Evolutionary conservation across 2,888 invertebrate species (phyloP).

Genomic region (Exephanes ischioxanthus): DNA sequence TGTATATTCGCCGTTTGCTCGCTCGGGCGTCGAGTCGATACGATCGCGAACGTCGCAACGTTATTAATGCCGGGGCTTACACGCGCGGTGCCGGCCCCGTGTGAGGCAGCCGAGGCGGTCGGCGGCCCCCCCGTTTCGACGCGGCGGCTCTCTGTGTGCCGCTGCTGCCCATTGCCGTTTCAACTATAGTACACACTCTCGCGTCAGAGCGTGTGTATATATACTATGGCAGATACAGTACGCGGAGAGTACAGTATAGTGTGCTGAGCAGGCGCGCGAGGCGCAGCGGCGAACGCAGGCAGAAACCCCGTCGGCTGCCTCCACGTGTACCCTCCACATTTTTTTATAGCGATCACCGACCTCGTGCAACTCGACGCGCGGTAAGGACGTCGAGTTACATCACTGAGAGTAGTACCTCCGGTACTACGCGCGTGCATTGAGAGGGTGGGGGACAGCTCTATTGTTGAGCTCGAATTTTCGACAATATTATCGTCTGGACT

Average conservation of each 20-base stretch:
- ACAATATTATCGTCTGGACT: constrained; percentile 40
- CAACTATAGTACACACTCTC: constrained; percentile 23
- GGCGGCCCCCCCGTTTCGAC: constrained; percentile 66
- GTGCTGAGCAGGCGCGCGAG: constrained; percentile 56
- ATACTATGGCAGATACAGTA: constrained; percentile 1
- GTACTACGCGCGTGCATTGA: constrained; percentile 69
- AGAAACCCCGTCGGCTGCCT: constrained; percentile 82
- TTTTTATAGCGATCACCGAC: constrained; percentile 88
- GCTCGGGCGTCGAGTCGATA: constrained; percentile 64
- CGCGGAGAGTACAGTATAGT: constrained; percentile 35
- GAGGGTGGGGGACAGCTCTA: constrained; percentile 15
- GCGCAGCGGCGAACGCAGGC: constrained; percentile 54
- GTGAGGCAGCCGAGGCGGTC: constrained; percentile 78
- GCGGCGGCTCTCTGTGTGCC: constrained; percentile 38
- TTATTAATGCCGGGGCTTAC: constrained; percentile 73
- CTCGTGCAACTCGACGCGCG: constrained; percentile 88
- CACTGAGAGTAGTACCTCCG: constrained; percentile 75
- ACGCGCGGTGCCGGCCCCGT: constrained; percentile 77
- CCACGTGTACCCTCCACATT: constrained; percentile 84
- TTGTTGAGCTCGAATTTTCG: constrained; percentile 42
- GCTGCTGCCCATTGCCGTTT: constrained; percentile 21
- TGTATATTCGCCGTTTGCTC: constrained; percentile 21
- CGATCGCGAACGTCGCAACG: constrained; percentile 71
- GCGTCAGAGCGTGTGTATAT: neutral
- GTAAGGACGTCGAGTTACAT: constrained; percentile 86